Base-by-base conservation (phyloP, 92 coral and sea anemone species). In the Diadumene lineata region DNA sequence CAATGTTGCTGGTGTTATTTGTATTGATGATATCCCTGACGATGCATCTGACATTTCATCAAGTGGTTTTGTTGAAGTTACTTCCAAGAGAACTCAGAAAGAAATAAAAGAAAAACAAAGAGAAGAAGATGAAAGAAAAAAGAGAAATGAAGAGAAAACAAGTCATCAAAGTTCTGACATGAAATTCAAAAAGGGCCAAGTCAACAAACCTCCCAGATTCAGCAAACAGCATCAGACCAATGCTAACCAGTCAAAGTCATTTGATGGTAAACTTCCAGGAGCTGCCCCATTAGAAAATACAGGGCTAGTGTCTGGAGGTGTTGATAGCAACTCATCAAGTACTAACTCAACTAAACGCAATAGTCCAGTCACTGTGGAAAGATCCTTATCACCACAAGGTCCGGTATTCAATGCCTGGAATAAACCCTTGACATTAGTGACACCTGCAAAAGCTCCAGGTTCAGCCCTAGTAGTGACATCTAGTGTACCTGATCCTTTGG, bases 21-120 rank as follows among this genome's bases (percentile, higher is more conserved):
- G 97, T 57, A 92, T 96, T 46, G 99, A 96, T 67, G 99, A 96
- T 56, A 87, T 96, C 72, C 86, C 94, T 0, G 97, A 94, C 57
- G 96, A 92, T 70, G 99, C 89, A 38, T 92, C 93, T 9, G 99
- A 96, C 33, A 83, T 84, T 63, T 90, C 99, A 17, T 96, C 99
- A 16, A 96, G 99, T 80, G 99, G 97, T 31, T 96, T 96, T 79
- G 99, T 96, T 26, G 96, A 96, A 82, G 99, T 96, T 24, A 96
- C 93, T 28, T 96, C 97, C 46, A 92, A 92, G 53, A 82, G 99
- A 79, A 77, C 97, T 43, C 92, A 92, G 56, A 96, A 96, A 70
- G 99, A 96, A 77, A 83, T 74, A 71, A 89, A 93, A 65, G 99
- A 96, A 72, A 88, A 93, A 67, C 97, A 88, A 31, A 88, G 97